phyloP scores from a whole-genome alignment of 1,140 invertebrate genomes.

The Triops longicaudatus region DNA sequence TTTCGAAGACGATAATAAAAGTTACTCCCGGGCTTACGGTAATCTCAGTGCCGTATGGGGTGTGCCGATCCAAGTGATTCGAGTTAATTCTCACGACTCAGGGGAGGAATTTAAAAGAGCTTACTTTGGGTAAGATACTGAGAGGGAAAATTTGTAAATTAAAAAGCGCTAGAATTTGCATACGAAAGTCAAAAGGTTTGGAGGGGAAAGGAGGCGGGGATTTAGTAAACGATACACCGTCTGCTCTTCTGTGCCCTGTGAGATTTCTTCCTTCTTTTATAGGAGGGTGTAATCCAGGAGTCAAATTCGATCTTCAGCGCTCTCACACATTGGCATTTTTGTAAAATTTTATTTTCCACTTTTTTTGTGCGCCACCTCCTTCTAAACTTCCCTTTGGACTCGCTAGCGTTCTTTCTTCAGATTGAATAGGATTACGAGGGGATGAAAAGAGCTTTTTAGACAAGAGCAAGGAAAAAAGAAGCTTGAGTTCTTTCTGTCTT shows the following conservation, averaged over 20 bases:
- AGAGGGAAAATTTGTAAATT: background rate
- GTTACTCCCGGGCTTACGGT: too few species aligned
- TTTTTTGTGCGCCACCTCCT: background rate
- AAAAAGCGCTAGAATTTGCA: slow-evolving; percentile 1
- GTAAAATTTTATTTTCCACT: background rate
- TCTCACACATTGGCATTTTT: background rate
- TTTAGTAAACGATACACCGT: background rate
- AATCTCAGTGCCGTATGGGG: too few species aligned
- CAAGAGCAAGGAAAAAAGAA: background rate
- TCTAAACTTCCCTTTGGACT: slow-evolving; percentile 7
- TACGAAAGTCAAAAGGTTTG: background rate
- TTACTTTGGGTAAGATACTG: background rate
- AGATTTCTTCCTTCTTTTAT: background rate
- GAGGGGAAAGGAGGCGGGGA: background rate
- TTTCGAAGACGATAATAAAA: too few species aligned
- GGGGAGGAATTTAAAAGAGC: background rate
- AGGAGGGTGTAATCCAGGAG: slow-evolving; percentile 10
- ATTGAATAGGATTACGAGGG: slow-evolving; percentile 10
- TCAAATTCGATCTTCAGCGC: slow-evolving; percentile 11
- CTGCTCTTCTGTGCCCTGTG: background rate
- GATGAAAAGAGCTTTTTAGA: background rate
- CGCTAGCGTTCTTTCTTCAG: background rate
- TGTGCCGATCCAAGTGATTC: too few species aligned
- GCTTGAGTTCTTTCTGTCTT: background rate
- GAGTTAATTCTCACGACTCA: too few species aligned